Evolutionary conservation across 2,113 vertebrate genomes (phyloP).

Genomic region (Hiodon tergisus): DNA sequence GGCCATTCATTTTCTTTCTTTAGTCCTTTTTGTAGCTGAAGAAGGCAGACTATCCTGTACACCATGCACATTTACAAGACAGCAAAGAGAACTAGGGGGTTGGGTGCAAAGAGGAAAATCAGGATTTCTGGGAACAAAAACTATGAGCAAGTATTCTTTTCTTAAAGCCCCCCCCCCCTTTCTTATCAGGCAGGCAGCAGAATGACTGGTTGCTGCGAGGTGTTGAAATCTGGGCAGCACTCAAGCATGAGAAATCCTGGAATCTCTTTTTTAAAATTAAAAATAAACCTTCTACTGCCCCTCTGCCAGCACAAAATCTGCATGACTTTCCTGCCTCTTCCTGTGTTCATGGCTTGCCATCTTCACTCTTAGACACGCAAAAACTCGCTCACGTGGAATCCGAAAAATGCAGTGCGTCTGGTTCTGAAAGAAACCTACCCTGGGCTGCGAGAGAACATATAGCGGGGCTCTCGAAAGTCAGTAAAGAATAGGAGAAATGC

Average conservation of each 20-base stretch:
- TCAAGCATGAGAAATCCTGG: neutral
- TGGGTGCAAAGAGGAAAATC: neutral
- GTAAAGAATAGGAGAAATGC: no score
- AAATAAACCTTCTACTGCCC: neutral
- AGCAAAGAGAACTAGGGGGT: neutral
- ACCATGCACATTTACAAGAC: slow-evolving; percentile 15
- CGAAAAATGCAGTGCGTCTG: no score
- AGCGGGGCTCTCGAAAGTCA: no score
- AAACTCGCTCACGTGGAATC: no score
- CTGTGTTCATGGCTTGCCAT: no score
- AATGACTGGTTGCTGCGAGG: neutral
- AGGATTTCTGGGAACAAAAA: neutral
- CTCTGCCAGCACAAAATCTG: no score
- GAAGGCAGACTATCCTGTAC: slow-evolving; percentile 24
- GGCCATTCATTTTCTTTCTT: slow-evolving; percentile 39
- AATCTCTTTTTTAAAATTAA: neutral
- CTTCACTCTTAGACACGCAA: no score
- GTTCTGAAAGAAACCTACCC: no score
- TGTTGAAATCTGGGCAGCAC: neutral
- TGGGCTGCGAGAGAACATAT: no score
- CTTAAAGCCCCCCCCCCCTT: neutral
- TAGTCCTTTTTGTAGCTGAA: slow-evolving; percentile 29
- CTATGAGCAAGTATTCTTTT: neutral
- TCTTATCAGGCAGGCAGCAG: neutral
- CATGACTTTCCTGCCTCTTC: no score